Conservation (phyloP, 2,113 vertebrate genomes). For the Callipepla squamata region DNA sequence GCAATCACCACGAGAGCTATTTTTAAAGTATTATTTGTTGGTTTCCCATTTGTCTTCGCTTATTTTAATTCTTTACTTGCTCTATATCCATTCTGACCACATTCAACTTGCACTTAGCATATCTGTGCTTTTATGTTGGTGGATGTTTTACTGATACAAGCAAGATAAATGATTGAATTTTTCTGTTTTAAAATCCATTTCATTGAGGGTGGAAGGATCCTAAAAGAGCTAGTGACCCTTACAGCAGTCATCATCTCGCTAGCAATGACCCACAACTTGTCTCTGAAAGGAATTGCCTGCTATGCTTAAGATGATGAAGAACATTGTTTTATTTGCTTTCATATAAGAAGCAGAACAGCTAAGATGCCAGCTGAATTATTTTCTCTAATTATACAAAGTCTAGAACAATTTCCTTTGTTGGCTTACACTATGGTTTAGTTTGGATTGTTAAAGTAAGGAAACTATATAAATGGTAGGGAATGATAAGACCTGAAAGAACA, state of each 20-base stretch:
- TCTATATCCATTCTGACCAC: neutral
- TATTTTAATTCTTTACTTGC: neutral
- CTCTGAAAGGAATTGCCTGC: neutral
- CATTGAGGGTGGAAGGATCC: neutral
- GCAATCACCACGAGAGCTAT: neutral
- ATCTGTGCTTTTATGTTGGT: neutral
- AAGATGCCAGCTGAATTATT: neutral
- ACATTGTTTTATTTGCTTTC: constrained; percentile 26
- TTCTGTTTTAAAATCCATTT: constrained; percentile 14
- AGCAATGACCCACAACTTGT: neutral
- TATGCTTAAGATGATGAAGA: neutral
- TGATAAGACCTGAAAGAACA: neutral
- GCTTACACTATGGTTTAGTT: neutral
- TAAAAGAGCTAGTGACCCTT: constrained; percentile 33
- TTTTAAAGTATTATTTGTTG: neutral
- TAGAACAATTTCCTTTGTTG: neutral
- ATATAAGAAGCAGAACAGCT: neutral
- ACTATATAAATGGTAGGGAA: neutral
- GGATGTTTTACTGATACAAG: neutral
- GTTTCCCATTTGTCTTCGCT: constrained; percentile 11
- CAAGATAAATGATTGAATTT: neutral
- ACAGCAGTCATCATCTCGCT: neutral
- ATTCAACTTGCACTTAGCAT: neutral
- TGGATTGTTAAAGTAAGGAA: neutral
- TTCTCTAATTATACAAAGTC: neutral